Evolutionary conservation across 2,888 invertebrate species (phyloP), one percentile per base, ranked within the genome.

Genomic region (Argyresthia goedartella): DNA sequence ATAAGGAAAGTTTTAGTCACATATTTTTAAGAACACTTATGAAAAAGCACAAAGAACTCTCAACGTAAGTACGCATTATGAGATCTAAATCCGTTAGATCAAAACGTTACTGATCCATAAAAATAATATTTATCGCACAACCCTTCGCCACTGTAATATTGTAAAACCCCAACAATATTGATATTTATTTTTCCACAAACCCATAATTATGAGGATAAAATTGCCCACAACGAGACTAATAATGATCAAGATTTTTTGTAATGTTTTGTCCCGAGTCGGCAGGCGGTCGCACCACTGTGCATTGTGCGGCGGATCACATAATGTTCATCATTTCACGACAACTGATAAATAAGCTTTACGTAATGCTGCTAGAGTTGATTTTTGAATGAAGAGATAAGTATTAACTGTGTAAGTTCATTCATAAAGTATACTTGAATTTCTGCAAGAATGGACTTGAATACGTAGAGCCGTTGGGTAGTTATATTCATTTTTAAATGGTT

Each of bases 161-260:
- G 11, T 41, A 13, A 41, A 10, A 41, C 41, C 41, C 41, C 13
- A 59, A 55, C 52, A 55, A 64, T 64, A 65, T 67, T 66, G 59
- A 62, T 68, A 66, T 64, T 64, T 68, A 64, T 62, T 61, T 67
- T 60, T 56, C 60, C 59, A 59, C 63, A 57, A 56, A 50, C 53
- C 53, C 58, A 57, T 60, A 60, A 61, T 66, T 61, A 64, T 67
- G 59, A 62, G 58, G 62, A 58, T 58, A 59, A 59, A 64, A 60
- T 68, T 64, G 65, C 62, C 64, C 60, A 51, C 59, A 25, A 25
- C 25, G 6, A 25, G 25, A 25, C 25, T 25, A 25, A 25, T 66
- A 65, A 66, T 66, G 63, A 65, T 57, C 62, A 51, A 52, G 47
- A 60, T 58, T 60, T 62, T 53, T 11, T 7, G 39, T 41, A 10